A percentile compares a stretch with the other conserved stretches of the same genome.
These are phyloP conservation scores for Astur gentilis DNA, from an alignment of 2,113 vertebrate species.

Conservation along the genomic window DNA sequence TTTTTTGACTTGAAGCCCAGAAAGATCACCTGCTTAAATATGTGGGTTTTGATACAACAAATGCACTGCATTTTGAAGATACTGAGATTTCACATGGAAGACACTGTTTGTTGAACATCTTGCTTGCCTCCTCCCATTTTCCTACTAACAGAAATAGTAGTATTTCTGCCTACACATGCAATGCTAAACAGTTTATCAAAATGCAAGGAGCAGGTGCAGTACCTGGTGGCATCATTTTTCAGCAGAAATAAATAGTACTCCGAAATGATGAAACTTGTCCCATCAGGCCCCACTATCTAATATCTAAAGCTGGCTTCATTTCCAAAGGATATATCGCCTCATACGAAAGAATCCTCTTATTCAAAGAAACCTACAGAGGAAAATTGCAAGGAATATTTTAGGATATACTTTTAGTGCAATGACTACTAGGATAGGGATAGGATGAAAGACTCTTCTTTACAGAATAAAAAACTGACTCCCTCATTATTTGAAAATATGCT, in stretches of 20 bases:
- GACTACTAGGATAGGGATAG: background rate
- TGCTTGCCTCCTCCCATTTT: background rate
- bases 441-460: background rate
- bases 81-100: background rate
- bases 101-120: background rate
- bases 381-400: background rate
- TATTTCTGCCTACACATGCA: background rate
- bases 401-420: background rate
- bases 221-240: conserved; percentile 43
- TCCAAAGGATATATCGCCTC: background rate
- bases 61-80: background rate
- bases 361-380: background rate
- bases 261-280: background rate
- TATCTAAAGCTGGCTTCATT: conserved; percentile 17
- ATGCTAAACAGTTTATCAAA: conserved; percentile 35
- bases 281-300: background rate
- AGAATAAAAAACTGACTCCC: background rate
- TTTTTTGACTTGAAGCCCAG: conserved; percentile 24
- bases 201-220: conserved; percentile 40
- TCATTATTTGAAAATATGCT: background rate
- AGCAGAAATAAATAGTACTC: conserved; percentile 5
- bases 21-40: background rate
- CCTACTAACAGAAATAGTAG: background rate
- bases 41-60: background rate
- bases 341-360: background rate